These are phyloP conservation scores for Sepioteuthis lessoniana DNA, from an alignment of 2,888 invertebrate genomes.

Conservation along the genomic window DNA sequence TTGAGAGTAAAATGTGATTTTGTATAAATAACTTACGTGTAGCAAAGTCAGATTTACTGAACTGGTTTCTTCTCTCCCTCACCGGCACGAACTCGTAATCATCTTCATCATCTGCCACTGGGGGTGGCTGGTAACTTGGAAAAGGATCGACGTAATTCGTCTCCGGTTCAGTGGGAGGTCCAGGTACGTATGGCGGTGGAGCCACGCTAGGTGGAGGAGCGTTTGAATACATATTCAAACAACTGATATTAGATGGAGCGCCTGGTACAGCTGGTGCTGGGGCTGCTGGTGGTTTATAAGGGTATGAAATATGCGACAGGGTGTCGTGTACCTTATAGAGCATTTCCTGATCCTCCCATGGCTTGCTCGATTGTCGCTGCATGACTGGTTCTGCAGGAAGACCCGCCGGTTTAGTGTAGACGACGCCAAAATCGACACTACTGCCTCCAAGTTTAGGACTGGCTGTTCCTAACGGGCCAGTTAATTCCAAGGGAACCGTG, in stretches of 20 bases:
- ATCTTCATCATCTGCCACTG: constrained; percentile 52
- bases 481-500: constrained; percentile 36
- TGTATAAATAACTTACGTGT: neutral
- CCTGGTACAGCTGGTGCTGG: neutral
- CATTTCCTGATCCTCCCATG: constrained; percentile 48
- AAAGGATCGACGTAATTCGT: constrained; percentile 52
- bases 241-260: too few relatives aligned
- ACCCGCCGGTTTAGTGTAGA: constrained; percentile 50
- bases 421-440: constrained; percentile 47
- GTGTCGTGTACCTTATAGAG: constrained; percentile 48
- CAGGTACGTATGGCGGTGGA: constrained; percentile 49
- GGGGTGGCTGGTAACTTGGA: neutral
- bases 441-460: constrained; percentile 50
- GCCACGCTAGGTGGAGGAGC: neutral
- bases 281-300: neutral
- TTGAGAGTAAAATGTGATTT: too few relatives aligned
- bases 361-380: constrained; percentile 1
- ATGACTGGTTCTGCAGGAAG: constrained; percentile 47
- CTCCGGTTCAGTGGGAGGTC: constrained; percentile 50
- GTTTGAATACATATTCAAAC: neutral
- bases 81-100: constrained; percentile 60
- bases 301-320: constrained; percentile 35
- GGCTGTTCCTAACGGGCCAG: neutral
- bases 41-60: constrained; percentile 51
- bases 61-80: constrained; percentile 60